A percentile compares a stretch with the other conserved stretches of the same genome.
These are phyloP conservation scores for Cottus gobio DNA, from an alignment of 2,113 vertebrate species.

Conservation along the genomic window DNA sequence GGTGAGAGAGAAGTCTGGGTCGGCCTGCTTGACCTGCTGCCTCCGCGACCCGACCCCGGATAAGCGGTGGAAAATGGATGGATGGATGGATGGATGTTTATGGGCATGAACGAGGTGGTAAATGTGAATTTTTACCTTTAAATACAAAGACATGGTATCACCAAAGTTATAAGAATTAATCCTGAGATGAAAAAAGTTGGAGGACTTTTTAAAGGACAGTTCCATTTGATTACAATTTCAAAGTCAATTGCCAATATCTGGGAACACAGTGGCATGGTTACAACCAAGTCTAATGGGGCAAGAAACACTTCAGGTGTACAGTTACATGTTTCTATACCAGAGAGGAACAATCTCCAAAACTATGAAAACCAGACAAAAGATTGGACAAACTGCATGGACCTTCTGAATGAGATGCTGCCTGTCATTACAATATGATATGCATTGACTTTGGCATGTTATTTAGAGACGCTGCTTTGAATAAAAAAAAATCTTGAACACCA, in stretches of 20 bases:
- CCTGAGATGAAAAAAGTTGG: too few relatives aligned
- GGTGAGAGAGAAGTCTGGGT: too few relatives aligned
- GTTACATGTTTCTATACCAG: not conserved
- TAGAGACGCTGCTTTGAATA: not conserved
- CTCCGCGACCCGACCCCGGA: too few relatives aligned
- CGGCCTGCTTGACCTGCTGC: too few relatives aligned
- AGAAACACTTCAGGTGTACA: not conserved
- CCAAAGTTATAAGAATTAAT: too few relatives aligned
- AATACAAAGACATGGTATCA: too few relatives aligned
- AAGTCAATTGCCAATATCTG: not conserved
- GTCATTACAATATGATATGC: not conserved
- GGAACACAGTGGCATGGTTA: not conserved
- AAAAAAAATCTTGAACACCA: not conserved
- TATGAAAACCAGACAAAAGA: not conserved
- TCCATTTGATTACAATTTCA: not conserved
- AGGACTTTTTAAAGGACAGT: not conserved
- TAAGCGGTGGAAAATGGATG: too few relatives aligned
- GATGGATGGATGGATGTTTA: too few relatives aligned
- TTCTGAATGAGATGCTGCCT: not conserved
- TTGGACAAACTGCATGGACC: too few relatives aligned
- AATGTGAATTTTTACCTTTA: too few relatives aligned
- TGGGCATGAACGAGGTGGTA: too few relatives aligned
- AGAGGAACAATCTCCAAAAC: not conserved
- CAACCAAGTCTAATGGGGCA: not conserved
- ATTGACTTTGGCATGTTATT: not conserved